phyloP scores from a whole-genome alignment of 1,140 invertebrate species.

The Lepidurus apus region DNA sequence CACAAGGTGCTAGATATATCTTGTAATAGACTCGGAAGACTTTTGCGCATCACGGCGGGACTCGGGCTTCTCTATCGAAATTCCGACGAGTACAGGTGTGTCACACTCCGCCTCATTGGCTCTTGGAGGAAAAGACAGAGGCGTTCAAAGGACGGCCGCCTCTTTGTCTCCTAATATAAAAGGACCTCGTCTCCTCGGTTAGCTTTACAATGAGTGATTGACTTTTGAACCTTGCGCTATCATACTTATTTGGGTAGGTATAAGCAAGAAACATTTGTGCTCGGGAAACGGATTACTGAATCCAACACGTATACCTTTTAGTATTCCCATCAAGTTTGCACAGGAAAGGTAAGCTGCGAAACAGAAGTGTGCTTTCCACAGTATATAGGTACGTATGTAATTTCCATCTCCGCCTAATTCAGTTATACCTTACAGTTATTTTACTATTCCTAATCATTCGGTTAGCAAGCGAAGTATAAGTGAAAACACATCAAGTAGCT shows the following conservation, averaged over 20 bases:
- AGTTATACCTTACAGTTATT: too few relatives aligned
- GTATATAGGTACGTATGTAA: too few relatives aligned
- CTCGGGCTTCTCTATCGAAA: neutral
- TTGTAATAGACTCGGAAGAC: neutral
- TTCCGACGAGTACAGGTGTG: conserved; percentile 8
- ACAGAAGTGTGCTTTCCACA: too few relatives aligned
- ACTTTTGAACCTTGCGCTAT: neutral
- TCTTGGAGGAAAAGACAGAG: neutral
- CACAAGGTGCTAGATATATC: neutral
- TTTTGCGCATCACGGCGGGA: neutral
- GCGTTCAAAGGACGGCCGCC: conserved; percentile 4
- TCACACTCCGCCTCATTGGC: neutral
- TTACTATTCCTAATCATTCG: too few relatives aligned
- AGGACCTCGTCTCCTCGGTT: neutral
- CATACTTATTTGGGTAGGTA: neutral
- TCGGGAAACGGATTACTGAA: neutral
- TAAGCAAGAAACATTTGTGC: neutral
- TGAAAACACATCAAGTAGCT: too few relatives aligned
- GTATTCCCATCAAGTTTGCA: too few relatives aligned
- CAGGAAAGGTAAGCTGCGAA: too few relatives aligned
- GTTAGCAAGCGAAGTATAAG: too few relatives aligned
- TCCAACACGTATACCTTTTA: neutral
- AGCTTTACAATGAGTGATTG: neutral
- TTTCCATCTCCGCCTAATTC: too few relatives aligned
- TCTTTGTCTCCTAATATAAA: neutral